Evolutionary conservation across 2,797 vertebrate species (phyloP), one percentile per base, ranked within the genome.

Genomic region (Xerus rutilus): DNA sequence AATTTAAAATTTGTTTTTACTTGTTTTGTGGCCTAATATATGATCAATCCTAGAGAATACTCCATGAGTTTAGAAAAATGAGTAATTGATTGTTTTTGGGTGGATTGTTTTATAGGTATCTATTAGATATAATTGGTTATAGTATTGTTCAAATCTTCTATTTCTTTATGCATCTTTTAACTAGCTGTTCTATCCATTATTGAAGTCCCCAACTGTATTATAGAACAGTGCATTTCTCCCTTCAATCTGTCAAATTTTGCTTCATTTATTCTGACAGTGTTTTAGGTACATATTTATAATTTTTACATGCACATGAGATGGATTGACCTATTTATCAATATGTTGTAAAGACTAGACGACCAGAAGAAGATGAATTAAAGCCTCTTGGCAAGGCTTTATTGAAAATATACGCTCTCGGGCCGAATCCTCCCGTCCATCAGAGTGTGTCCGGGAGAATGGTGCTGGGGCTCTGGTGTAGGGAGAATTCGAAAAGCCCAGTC

Each of bases 121-220:
- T 62, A 32, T 62, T 35, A 74, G 17, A 65, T 47, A 10, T 49
- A 21, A 70, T 35, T 72, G n/a, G 15, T 25, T 77, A 76, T 30
- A 64, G 28, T 76, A 35, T 28, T 85, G 28, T 57, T 52, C 54
- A 39, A 67, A 23, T 69, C 30, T 21, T 62, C 57, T 93, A 12
- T 74, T 96, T 89, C 49, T 39, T 86, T 82, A 54, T 17, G 74
- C 23, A 45, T 64, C 43, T 81, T 96, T 52, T 70, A 32, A 87
- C 43, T 52, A 64, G 11, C 89, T n/a, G 7, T 49, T 87, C 77
- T 84, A 64, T 57, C 14, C 28, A 54, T 79, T 91, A 59, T 67
- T 73, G 35, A 57, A 72, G n/a, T 64, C 45, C 70, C 77, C 67
- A 64, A 65, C 67, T 49, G 70, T 65, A 76, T 54, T 67, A 10